Evolutionary conservation across 2,113 vertebrate genomes (phyloP).

Genomic region (Nanorana parkeri): DNA sequence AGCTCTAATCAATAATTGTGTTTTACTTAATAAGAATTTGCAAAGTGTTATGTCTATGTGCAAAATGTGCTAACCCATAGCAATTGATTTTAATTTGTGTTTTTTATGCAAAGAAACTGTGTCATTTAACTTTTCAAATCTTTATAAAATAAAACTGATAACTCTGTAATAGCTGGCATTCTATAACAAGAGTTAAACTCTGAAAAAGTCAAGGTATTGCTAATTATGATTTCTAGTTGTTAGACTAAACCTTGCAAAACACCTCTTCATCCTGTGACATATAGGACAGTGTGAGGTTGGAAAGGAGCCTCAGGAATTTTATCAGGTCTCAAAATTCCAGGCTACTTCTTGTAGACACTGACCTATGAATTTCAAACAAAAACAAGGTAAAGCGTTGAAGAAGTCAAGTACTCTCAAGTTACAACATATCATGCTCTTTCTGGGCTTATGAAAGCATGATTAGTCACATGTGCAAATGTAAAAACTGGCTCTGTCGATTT

Average conservation of each 20-base stretch:
- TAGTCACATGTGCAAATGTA: slow-evolving; percentile 66
- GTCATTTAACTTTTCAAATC: too few species aligned
- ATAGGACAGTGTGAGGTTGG: background rate
- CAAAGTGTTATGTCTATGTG: too few species aligned
- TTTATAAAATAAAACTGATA: too few species aligned
- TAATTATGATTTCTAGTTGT: background rate
- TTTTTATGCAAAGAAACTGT: too few species aligned
- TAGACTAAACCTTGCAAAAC: background rate
- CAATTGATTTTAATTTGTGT: too few species aligned
- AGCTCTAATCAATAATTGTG: too few species aligned
- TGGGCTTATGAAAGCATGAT: slow-evolving; percentile 67
- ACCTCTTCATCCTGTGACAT: background rate
- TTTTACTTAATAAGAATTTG: too few species aligned
- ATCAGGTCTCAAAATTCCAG: slow-evolving; percentile 64
- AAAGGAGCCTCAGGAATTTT: background rate
- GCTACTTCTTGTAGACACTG: slow-evolving; percentile 77
- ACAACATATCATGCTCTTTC: slow-evolving; percentile 70
- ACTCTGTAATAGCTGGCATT: too few species aligned
- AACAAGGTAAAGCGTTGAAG: slow-evolving; percentile 74
- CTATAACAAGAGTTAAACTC: too few species aligned
- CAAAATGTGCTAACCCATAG: too few species aligned
- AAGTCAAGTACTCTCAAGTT: slow-evolving; percentile 76
- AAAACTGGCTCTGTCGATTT: background rate
- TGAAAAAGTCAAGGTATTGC: background rate
- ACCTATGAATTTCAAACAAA: slow-evolving; percentile 76